A percentile compares a stretch with the other conserved stretches of the same genome.
These are phyloP conservation scores for Cynodonichthys magdalenae DNA, from an alignment of 2,797 vertebrate genomes.

Conservation along the genomic window DNA sequence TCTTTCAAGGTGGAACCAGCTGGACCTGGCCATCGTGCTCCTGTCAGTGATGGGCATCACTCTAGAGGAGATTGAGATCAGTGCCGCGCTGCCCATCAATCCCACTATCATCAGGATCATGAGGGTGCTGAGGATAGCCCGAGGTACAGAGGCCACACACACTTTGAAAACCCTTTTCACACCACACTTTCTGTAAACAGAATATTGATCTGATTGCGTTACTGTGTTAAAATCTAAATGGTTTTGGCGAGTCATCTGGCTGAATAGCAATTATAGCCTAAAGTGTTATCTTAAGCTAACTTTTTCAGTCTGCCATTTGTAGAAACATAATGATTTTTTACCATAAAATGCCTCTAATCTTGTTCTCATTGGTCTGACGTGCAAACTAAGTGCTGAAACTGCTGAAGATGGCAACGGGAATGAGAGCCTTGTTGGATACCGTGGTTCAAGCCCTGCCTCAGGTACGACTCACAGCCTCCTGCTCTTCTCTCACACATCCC, in stretches of 20 bases:
- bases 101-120: constrained; percentile 98
- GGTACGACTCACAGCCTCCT: constrained; percentile 72
- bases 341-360: constrained; percentile 38
- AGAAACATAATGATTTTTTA: constrained; percentile 60
- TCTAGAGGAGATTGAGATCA: constrained; percentile 96
- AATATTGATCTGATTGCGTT: constrained; percentile 9
- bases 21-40: constrained; percentile 95
- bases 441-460: constrained; percentile 97
- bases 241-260: constrained; percentile 12
- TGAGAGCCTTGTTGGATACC: constrained; percentile 95
- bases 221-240: constrained; percentile 3
- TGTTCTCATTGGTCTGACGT: constrained; percentile 22
- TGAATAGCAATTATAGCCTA: not conserved
- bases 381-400: constrained; percentile 79
- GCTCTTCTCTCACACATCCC: not conserved
- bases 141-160: constrained; percentile 77
- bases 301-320: constrained; percentile 54
- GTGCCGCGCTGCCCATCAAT: constrained; percentile 94
- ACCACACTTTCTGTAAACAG: not conserved
- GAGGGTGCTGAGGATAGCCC: constrained; percentile 93
- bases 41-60: constrained; percentile 97
- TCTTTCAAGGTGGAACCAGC: constrained; percentile 91
- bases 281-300: constrained; percentile 34
- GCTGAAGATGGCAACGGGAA: constrained; percentile 91
- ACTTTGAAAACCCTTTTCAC: not conserved